A percentile compares a stretch with the other conserved stretches of the same genome.
Evolutionary conservation across 2,888 invertebrate species (phyloP).

Genomic region (Agrotis segetum): DNA sequence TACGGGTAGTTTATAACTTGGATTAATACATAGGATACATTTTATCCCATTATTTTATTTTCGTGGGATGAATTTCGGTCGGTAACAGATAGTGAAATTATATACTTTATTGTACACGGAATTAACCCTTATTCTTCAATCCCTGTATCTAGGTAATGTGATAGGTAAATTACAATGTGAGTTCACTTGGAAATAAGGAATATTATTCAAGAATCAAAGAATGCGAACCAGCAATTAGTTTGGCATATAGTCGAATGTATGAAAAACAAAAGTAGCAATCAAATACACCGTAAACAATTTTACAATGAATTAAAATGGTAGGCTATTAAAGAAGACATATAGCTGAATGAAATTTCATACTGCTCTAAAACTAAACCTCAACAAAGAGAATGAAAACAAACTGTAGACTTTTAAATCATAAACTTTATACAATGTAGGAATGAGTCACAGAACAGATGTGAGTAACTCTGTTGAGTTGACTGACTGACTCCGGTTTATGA

Average conservation of each 20-base stretch:
- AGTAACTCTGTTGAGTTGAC: neutral
- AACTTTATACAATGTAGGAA: neutral
- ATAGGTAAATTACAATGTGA: neutral
- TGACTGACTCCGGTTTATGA: neutral
- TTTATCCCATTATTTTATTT: too few relatives aligned
- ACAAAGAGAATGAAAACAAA: constrained; percentile 27
- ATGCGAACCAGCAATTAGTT: neutral
- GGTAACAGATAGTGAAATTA: too few relatives aligned
- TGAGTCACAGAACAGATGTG: neutral
- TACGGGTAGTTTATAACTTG: too few relatives aligned
- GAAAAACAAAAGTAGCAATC: neutral
- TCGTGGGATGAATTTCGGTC: too few relatives aligned
- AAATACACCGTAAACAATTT: constrained; percentile 32
- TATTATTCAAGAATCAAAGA: neutral
- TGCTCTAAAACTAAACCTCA: constrained; percentile 36
- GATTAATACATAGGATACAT: too few relatives aligned
- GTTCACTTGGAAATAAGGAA: neutral
- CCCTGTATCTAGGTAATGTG: too few relatives aligned
- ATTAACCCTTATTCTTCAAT: too few relatives aligned
- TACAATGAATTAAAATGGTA: constrained; percentile 17
- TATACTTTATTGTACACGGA: too few relatives aligned
- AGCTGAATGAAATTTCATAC: constrained; percentile 11
- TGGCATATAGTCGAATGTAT: neutral
- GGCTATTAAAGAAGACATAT: constrained; percentile 15
- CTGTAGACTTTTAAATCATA: constrained; percentile 9